Percentiles rank a stretch among this genome's conserved stretches.
Evolutionary conservation across 2,113 vertebrate genomes (phyloP).

Genomic region (Eptesicus fuscus): DNA sequence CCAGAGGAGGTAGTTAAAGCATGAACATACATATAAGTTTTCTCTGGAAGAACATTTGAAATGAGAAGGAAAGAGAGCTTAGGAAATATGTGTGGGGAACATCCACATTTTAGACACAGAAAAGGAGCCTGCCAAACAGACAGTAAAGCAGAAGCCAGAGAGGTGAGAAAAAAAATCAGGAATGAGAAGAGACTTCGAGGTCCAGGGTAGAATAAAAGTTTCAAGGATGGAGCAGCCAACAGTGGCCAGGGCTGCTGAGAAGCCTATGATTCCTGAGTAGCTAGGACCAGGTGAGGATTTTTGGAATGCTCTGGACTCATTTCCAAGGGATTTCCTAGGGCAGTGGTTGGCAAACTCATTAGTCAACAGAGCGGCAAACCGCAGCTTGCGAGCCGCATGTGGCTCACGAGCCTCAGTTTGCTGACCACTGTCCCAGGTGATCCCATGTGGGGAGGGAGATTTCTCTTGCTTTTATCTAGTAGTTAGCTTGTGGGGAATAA

Average conservation of each 20-base stretch:
- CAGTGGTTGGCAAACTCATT: too few relatives aligned
- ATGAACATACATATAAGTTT: background rate
- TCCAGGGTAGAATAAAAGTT: background rate
- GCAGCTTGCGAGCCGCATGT: too few relatives aligned
- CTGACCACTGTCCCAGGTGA: too few relatives aligned
- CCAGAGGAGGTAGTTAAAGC: background rate
- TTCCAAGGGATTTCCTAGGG: background rate
- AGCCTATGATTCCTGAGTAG: background rate
- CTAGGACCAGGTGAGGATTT: background rate
- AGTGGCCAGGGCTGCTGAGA: background rate
- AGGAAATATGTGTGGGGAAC: background rate
- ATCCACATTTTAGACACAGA: background rate
- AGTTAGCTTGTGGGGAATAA: background rate
- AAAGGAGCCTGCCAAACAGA: background rate
- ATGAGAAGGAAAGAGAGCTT: background rate
- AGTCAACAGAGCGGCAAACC: too few relatives aligned
- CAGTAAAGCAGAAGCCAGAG: background rate
- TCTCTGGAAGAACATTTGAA: background rate
- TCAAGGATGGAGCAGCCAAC: background rate
- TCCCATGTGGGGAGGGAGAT: background rate
- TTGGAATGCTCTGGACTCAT: background rate
- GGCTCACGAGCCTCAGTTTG: too few relatives aligned
- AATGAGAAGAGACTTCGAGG: background rate
- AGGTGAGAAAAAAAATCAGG: background rate
- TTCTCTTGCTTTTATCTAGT: background rate